Percentiles rank a stretch among this genome's conserved stretches.
Evolutionary conservation across 1,140 invertebrate species (phyloP).

Genomic region (Scaptomyza montana): DNA sequence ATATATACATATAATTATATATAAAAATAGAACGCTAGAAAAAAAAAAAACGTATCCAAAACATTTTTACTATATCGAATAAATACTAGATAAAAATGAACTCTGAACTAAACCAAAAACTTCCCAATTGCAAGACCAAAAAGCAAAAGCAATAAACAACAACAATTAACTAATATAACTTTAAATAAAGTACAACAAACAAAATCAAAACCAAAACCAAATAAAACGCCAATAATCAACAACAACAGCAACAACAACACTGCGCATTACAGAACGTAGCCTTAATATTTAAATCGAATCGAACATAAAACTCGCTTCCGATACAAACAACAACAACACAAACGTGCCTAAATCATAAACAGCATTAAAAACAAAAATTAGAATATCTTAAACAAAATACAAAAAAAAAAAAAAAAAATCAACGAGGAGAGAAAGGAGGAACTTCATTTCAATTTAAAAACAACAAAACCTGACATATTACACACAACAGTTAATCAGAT

Average conservation of each 20-base stretch:
- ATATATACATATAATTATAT: conserved; percentile 6
- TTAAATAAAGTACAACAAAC: conserved; percentile 22
- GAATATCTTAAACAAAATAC: neutral
- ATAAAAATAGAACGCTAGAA: conserved; percentile 5
- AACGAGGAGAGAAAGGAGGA: neutral
- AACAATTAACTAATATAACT: neutral
- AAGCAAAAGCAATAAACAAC: conserved; percentile 14
- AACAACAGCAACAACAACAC: neutral
- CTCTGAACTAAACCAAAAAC: conserved; percentile 2
- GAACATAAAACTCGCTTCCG: conserved; percentile 49
- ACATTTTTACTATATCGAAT: neutral
- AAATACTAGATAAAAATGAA: neutral
- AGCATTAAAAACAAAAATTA: conserved; percentile 14
- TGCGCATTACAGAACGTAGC: conserved; percentile 8
- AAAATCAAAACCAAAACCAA: conserved; percentile 14
- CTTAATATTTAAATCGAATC: conserved; percentile 22
- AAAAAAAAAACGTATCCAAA: conserved; percentile 13
- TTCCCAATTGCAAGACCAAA: conserved; percentile 17
- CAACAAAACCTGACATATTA: neutral
- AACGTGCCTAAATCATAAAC: conserved; percentile 58
- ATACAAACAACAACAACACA: conserved; percentile 35
- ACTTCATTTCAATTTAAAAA: neutral
- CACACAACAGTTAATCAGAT: conserved; percentile 2
- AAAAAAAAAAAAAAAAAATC: neutral
- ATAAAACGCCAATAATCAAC: conserved; percentile 40